Base-by-base conservation (phyloP, 2,888 invertebrate genomes). In the Brenthis daphne region DNA sequence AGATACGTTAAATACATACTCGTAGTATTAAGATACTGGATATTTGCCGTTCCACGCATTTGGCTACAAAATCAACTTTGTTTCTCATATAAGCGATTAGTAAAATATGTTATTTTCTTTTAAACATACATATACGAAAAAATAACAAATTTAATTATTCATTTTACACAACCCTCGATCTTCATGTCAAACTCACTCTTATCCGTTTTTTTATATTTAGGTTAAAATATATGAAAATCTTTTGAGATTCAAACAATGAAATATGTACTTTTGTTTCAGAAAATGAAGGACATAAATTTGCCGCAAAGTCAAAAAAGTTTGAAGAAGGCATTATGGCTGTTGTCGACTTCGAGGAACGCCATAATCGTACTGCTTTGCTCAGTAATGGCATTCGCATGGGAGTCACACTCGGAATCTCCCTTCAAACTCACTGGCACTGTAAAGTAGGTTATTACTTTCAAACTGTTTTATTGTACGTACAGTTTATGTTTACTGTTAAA, bases 261-360 rank as follows among this genome's bases (percentile, higher is more conserved):
- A 56, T 55, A 55, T 48, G 29, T 65, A 50, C 33, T 56, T 33
- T 48, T 55, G 48, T 56, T 65, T 56, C 89, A 96, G 96, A 96
- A 96, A 95, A 87, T 96, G 80, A 96, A 96, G 84, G 96, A 96
- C 70, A 78, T 96, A 3, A 94, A 94, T 77, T 77, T 95, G 47
- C 78, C 87, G 6, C 67, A 82, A 2, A 81, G 80, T 70, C 86
- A 85, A 58, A 90, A 89, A 76, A 83, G 85, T 8, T 69, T 92
- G 14, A 92, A 90, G 77, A 96, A 95, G 80, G 80, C 94, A 4
- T 85, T 97, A 24, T 98, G 97, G 97, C 84, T 97, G 3, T 83
- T 96, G 14, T 96, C 96, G 1, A 97, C 97, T 0, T 96, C 97
- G 0, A 94, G 98, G 69, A 98, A 98, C 84, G 98, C 97, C 0